Base-by-base conservation (phyloP, 2,113 vertebrate species). In the Leptobrachium ailaonicum region DNA sequence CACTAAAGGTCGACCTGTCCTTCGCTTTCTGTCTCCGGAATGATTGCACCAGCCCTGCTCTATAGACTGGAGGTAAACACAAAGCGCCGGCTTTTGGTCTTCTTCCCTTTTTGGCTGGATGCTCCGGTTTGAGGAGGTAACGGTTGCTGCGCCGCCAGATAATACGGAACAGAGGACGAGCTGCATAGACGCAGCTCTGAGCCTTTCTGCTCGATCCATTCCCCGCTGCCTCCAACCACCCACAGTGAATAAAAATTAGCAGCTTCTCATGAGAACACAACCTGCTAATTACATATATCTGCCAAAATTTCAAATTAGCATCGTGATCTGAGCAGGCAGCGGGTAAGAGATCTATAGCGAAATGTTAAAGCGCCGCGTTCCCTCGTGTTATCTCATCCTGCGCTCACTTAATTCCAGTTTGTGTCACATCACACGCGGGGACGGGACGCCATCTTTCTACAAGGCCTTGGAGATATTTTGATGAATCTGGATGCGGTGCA, bases 231-330 rank as follows among this genome's bases (percentile, higher is more conserved):
- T 75, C 84, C 64, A 83, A 42, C 80, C 79, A 14, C 81, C 76
- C 82, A 12, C 62, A 45, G 76, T 82, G 83, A 87, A 85, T 87
- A 85, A 87, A 90, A 87, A 86, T 87, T 77, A 86, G 76, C 75
- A 85, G 41, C 71, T 87, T 83, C 62, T 83, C 80, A n/a, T 7
- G 74, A 85, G 76, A 73, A 14, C 83, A 87, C 85, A 86, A 9
- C 81, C 81, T 89, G 56, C 68, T 87, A 9, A 74, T 69, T 71
- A 77, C 71, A 8, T 83, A 84, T 86, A 82, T 82, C 2, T 86
- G 85, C 83, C 83, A 86, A 79, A 71, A 84, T 79, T 84, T 76
- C 80, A 82, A 83, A 87, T 70, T 77, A 47, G 66, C 76, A 40
- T 70, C 56, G 41, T 62, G 76, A 77, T 77, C 66, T 40, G 66